phyloP scores from a whole-genome alignment of 2,797 vertebrate species.

The Vespertilio murinus region DNA sequence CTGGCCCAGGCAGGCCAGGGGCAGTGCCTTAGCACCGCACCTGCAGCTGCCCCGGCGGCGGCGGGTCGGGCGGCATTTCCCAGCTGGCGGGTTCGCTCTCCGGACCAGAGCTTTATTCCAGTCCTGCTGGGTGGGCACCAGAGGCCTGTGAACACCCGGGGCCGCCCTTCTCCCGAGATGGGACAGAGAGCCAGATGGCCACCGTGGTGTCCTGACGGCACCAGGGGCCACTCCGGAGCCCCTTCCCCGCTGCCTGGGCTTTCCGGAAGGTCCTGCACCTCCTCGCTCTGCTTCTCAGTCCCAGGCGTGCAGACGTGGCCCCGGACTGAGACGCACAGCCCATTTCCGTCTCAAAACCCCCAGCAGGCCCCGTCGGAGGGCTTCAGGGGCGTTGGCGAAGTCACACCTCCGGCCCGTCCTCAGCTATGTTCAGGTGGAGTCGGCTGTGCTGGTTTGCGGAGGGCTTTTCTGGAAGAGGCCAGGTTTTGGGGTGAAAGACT shows the following conservation, averaged over 20 bases:
- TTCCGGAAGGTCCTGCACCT: not conserved
- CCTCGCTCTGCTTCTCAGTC: accelerated
- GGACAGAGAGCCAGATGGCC: not conserved
- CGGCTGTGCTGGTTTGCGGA: not conserved
- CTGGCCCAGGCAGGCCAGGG: not conserved
- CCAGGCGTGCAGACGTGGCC: accelerated
- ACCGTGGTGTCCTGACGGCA: not conserved
- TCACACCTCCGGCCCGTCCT: not conserved
- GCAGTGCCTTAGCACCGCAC: accelerated
- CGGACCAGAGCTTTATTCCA: accelerated
- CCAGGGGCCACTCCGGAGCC: not conserved
- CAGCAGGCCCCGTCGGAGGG: accelerated
- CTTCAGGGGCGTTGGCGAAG: not conserved
- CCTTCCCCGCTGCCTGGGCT: not conserved
- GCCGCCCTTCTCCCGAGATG: accelerated
- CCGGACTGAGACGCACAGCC: accelerated
- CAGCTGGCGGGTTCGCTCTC: accelerated
- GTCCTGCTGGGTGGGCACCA: accelerated
- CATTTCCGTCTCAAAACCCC: too few relatives aligned
- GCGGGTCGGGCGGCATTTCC: not conserved
- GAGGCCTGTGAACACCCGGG: too few relatives aligned
- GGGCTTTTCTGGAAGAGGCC: not conserved
- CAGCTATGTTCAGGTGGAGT: not conserved
- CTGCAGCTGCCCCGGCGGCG: accelerated
- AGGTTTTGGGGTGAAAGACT: not conserved